A percentile compares a stretch with the other conserved stretches of the same genome.
Conservation (phyloP, 2,113 vertebrate genomes). For the Aspiorhynchus laticeps region DNA sequence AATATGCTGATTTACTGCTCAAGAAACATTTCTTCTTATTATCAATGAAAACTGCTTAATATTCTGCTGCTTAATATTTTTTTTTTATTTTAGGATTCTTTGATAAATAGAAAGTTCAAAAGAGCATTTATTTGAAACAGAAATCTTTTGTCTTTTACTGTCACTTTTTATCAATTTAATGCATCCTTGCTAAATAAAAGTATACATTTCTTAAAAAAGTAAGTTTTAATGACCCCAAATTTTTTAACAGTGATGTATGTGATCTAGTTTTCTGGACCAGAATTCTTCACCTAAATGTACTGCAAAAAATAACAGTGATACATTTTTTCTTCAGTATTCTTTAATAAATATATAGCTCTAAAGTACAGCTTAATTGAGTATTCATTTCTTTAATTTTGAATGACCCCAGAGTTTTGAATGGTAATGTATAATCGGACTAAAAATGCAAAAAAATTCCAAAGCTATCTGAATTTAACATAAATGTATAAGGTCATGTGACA, state of each 20-base stretch:
- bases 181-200: not conserved
- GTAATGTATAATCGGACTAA: not conserved
- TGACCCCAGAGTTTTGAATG: too few relatives aligned
- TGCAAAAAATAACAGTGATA: too few relatives aligned
- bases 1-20: not conserved
- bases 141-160: not conserved
- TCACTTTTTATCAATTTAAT: not conserved
- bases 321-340: too few relatives aligned
- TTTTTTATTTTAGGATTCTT: not conserved
- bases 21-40: not conserved
- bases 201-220: not conserved
- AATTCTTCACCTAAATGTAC: too few relatives aligned
- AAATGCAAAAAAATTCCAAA: not conserved
- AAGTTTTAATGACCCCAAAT: not conserved
- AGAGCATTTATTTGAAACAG: not conserved
- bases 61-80: not conserved
- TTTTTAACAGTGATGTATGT: not conserved
- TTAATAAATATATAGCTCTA: not conserved
- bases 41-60: not conserved
- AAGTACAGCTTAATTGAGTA: not conserved
- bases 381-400: too few relatives aligned
- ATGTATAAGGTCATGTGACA: not conserved
- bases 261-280: too few relatives aligned
- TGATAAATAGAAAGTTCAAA: not conserved
- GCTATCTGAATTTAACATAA: not conserved